Percentiles rank a stretch among this genome's conserved stretches.
Conservation (phyloP, 2,797 vertebrate genomes). For the Acridotheres tristis region DNA sequence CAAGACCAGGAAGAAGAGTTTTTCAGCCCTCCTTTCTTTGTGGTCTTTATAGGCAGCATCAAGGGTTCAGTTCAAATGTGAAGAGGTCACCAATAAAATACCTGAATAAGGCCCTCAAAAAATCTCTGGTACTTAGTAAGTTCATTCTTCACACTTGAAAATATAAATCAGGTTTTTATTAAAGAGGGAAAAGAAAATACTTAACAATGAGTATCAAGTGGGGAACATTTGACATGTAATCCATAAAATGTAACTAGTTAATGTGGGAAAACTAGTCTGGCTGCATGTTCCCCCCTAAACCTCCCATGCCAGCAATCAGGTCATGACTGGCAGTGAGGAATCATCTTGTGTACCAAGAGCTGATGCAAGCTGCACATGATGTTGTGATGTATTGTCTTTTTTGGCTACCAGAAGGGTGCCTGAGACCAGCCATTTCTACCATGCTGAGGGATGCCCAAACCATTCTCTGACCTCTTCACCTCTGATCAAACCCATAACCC, state of each 20-base stretch:
- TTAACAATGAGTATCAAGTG: background rate
- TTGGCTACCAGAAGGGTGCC: background rate
- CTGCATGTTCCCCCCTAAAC: background rate
- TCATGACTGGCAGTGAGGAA: background rate
- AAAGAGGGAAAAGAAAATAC: background rate
- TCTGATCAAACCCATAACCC: background rate
- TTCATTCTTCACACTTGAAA: background rate
- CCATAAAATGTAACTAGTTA: background rate
- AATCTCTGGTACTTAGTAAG: background rate
- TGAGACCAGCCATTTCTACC: background rate
- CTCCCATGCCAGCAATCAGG: background rate
- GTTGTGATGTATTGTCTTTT: background rate
- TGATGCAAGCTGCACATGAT: background rate
- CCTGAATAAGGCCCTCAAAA: background rate
- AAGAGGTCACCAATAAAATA: background rate
- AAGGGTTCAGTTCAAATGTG: background rate
- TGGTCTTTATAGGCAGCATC: background rate
- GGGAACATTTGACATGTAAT: background rate
- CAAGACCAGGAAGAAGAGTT: background rate
- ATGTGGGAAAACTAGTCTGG: background rate
- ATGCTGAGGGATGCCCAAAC: background rate
- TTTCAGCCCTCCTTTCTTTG: background rate
- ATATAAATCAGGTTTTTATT: background rate
- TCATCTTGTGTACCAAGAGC: background rate
- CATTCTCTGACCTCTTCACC: background rate